Conservation (phyloP, 1,140 invertebrate genomes). For the Drosophila mauritiana region DNA sequence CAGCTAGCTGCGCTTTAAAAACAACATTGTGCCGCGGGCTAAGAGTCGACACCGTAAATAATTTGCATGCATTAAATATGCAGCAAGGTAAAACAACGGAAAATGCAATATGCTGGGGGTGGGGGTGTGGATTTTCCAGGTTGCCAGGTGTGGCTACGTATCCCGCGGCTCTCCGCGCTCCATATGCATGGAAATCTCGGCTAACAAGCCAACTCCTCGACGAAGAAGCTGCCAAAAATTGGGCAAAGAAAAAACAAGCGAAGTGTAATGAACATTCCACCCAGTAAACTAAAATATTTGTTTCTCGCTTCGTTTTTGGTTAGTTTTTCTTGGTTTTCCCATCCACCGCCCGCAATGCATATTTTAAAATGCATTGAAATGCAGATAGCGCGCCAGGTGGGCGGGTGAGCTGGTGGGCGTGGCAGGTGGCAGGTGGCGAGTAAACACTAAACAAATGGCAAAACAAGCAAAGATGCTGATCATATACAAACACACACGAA, state of each 20-base stretch:
- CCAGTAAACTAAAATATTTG: constrained; percentile 41
- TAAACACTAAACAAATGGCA: constrained; percentile 70
- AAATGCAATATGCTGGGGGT: constrained; percentile 63
- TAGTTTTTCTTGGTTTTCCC: constrained; percentile 11
- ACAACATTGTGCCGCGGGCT: constrained; percentile 21
- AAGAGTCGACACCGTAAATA: constrained; percentile 67
- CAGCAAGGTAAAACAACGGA: constrained; percentile 59
- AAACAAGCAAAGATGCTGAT: constrained; percentile 71
- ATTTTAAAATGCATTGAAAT: constrained; percentile 72
- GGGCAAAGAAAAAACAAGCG: constrained; percentile 4
- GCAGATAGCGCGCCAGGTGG: constrained; percentile 50
- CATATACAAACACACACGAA: constrained; percentile 53
- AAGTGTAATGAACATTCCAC: constrained; percentile 67
- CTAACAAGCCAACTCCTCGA: constrained; percentile 62
- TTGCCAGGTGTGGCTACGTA: constrained; percentile 54
- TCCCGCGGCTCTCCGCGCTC: constrained; percentile 55
- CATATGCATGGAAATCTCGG: constrained; percentile 75
- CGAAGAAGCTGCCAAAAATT: constrained; percentile 40
- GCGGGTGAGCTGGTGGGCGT: neutral
- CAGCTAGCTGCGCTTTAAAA: constrained; percentile 45
- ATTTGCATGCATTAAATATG: constrained; percentile 78
- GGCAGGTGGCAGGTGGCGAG: constrained; percentile 10
- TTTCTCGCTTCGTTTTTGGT: constrained; percentile 14
- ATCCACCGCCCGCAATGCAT: constrained; percentile 46
- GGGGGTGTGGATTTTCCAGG: neutral